phyloP scores from a whole-genome alignment of 1,140 invertebrate genomes.

The Aphelinus certus region DNA sequence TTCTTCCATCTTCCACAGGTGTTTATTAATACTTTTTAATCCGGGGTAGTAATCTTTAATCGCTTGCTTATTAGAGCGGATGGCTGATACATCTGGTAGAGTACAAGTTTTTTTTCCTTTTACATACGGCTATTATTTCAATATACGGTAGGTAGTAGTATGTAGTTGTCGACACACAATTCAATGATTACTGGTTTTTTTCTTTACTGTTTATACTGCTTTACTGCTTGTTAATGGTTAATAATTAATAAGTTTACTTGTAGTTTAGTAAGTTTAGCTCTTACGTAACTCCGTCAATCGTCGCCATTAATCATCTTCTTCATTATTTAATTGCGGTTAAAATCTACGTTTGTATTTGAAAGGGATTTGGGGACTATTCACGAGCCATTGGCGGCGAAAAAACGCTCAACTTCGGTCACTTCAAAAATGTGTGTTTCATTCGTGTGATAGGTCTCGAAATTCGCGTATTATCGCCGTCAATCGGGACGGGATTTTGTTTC shows the following conservation, averaged over 20 bases:
- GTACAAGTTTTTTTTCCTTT: slow-evolving; percentile 66
- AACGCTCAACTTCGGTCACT: no score
- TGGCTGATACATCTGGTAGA: slow-evolving; percentile 67
- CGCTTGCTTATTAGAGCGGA: slow-evolving; percentile 67
- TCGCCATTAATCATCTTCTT: slow-evolving; percentile 61
- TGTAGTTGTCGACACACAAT: slow-evolving; percentile 69
- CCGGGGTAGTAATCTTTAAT: slow-evolving; percentile 61
- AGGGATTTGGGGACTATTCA: slow-evolving; percentile 34
- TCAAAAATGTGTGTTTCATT: no score
- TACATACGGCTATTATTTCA: slow-evolving; percentile 68
- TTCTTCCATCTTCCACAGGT: slow-evolving; percentile 41
- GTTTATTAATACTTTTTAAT: slow-evolving; percentile 42
- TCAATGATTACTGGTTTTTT: slow-evolving; percentile 64
- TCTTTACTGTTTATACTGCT: slow-evolving; percentile 67
- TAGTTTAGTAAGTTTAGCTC: slow-evolving; percentile 67
- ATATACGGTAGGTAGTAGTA: slow-evolving; percentile 68
- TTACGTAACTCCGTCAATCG: slow-evolving; percentile 61
- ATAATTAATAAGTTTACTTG: slow-evolving; percentile 69
- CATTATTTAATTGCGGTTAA: slow-evolving; percentile 60
- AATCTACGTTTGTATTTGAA: slow-evolving; percentile 62
- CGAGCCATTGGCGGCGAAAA: slow-evolving; percentile 27
- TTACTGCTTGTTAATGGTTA: slow-evolving; percentile 67
- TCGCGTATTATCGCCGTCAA: slow-evolving; percentile 42
- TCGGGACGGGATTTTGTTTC: slow-evolving; percentile 25
- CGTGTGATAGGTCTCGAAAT: no score